phyloP scores from a whole-genome alignment of 2,797 vertebrate genomes.

The Momotus momota region DNA sequence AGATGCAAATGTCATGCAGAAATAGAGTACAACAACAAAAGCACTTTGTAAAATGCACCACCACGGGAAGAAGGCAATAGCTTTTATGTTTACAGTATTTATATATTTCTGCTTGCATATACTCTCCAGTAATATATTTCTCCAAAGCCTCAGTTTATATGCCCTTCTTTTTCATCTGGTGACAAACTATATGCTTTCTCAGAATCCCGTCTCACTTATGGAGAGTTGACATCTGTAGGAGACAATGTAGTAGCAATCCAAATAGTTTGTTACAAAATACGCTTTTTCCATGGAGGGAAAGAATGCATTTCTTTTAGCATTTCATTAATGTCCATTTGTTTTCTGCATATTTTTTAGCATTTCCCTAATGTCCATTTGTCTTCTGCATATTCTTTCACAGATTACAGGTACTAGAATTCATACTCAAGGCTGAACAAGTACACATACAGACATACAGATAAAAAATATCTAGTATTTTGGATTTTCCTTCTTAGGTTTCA shows the following conservation, averaged over 20 bases:
- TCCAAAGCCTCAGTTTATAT: background rate
- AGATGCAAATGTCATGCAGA: slow-evolving; percentile 21
- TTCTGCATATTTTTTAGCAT: background rate
- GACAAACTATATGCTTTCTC: background rate
- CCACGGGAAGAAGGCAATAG: slow-evolving; percentile 34
- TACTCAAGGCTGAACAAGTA: background rate
- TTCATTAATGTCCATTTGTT: slow-evolving; percentile 9
- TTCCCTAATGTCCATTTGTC: too few species aligned
- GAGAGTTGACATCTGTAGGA: background rate
- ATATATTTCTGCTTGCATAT: background rate
- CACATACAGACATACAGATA: background rate
- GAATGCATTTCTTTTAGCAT: background rate
- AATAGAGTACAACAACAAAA: slow-evolving; percentile 8
- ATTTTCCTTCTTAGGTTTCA: background rate
- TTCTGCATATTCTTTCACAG: background rate
- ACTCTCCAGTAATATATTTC: background rate
- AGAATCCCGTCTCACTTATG: background rate
- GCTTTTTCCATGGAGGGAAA: background rate
- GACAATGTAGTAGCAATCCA: background rate
- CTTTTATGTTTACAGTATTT: slow-evolving; percentile 1
- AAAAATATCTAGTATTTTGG: background rate
- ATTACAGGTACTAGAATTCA: background rate
- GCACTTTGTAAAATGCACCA: slow-evolving; percentile 19
- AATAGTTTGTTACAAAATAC: background rate
- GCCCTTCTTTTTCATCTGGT: background rate